phyloP scores from a whole-genome alignment of 2,113 vertebrate species.

The Manacus vitellinus region DNA sequence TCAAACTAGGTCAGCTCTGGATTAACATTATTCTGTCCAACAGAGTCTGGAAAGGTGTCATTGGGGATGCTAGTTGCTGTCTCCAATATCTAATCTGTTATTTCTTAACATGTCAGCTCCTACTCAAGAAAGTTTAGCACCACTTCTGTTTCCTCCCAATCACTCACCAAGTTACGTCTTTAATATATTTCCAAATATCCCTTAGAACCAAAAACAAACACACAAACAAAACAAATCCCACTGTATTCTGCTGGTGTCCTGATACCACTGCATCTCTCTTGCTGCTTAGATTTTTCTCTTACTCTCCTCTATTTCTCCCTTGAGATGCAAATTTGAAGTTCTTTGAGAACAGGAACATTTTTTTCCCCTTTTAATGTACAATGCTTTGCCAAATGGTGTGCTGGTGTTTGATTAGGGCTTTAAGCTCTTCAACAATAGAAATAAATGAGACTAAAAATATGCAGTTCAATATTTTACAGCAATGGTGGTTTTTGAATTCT shows the following conservation, averaged over 20 bases:
- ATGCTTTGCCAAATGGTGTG: not conserved
- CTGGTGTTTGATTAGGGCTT: not conserved
- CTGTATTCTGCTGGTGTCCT: not conserved
- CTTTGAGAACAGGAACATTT: not conserved
- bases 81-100: not conserved
- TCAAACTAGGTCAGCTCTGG: not conserved
- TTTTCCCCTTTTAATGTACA: not conserved
- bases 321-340: conserved; percentile 6
- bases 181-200: not conserved
- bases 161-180: not conserved
- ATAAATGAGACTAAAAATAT: not conserved
- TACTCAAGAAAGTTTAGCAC: not conserved
- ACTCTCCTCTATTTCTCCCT: not conserved
- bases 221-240: not conserved
- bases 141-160: not conserved
- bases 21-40: not conserved
- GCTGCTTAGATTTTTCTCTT: not conserved
- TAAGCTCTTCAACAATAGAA: not conserved
- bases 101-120: not conserved
- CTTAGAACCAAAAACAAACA: not conserved
- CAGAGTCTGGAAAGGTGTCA: not conserved
- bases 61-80: not conserved
- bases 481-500: not conserved
- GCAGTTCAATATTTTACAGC: not conserved
- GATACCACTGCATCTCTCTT: not conserved